A percentile compares a stretch with the other conserved stretches of the same genome.
phyloP scores from a whole-genome alignment of 2,113 vertebrate genomes.

The Gallinago jamesoni region DNA sequence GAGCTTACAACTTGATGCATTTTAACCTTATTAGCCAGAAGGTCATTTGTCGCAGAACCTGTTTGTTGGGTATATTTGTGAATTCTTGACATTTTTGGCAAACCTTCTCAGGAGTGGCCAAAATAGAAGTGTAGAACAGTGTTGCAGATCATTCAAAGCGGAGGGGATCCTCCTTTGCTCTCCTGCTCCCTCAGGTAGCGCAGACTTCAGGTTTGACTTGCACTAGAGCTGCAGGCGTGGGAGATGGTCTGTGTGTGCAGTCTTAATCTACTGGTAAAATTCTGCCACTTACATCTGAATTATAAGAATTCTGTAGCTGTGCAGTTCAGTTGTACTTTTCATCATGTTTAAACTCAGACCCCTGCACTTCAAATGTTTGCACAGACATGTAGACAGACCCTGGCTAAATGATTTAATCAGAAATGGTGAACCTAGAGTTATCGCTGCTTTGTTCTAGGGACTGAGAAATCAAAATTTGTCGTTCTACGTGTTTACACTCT shows the following conservation, averaged over 20 bases:
- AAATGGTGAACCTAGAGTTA: not conserved
- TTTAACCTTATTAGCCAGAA: not conserved
- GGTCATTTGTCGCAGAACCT: conserved; percentile 20
- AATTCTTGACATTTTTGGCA: conserved; percentile 49
- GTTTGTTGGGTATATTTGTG: conserved; percentile 7
- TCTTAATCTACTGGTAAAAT: not conserved
- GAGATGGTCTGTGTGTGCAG: not conserved
- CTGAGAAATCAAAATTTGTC: not conserved
- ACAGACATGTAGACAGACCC: not conserved
- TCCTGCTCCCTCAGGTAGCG: not conserved
- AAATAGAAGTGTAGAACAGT: not conserved
- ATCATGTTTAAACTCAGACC: not conserved
- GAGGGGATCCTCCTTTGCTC: not conserved
- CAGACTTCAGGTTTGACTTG: not conserved
- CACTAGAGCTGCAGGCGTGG: fast-evolving
- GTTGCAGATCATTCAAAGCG: not conserved
- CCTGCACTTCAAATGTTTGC: not conserved
- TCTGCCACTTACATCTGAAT: not conserved
- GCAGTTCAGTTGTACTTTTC: not conserved
- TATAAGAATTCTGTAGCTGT: not conserved
- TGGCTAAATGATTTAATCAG: not conserved
- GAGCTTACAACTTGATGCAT: not conserved
- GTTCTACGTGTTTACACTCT: not conserved
- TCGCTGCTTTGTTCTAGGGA: not conserved
- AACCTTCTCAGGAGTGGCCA: not conserved